Percentiles rank a stretch among this genome's conserved stretches.
Conservation (phyloP, 2,888 invertebrate genomes). For the Hirtodrosophila cameraria region DNA sequence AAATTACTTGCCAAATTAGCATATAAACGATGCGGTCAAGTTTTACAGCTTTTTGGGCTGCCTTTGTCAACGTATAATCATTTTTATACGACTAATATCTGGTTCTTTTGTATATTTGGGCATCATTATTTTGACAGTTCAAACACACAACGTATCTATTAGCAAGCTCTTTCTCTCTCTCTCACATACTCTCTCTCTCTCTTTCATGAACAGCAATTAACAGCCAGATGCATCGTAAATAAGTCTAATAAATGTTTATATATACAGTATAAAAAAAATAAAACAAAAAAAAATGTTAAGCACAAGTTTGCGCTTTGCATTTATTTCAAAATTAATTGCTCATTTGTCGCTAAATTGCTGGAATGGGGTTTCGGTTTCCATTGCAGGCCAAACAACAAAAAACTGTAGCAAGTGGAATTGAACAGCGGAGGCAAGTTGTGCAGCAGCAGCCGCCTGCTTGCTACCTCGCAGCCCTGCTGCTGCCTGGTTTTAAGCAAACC, state of each 20-base stretch:
- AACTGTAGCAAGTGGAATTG: slow-evolving; percentile 69
- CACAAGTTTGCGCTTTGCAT: slow-evolving; percentile 67
- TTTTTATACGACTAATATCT: slow-evolving; percentile 41
- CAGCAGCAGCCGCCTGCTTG: too few species aligned
- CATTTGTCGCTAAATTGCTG: slow-evolving; percentile 83
- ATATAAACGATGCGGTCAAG: slow-evolving; percentile 73
- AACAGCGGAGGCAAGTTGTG: slow-evolving; percentile 4
- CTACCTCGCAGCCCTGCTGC: slow-evolving; percentile 2
- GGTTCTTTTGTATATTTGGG: slow-evolving; percentile 4
- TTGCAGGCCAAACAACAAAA: slow-evolving; percentile 45
- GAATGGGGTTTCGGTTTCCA: slow-evolving; percentile 81
- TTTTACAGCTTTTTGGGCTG: slow-evolving; percentile 55
- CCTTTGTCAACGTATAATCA: slow-evolving; percentile 55
- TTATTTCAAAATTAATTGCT: slow-evolving; percentile 83
- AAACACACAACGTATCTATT: slow-evolving; percentile 21
- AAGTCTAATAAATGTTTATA: neutral
- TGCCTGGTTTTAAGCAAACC: slow-evolving; percentile 31
- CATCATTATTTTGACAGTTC: slow-evolving; percentile 31
- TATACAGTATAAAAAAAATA: neutral
- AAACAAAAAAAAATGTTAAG: neutral
- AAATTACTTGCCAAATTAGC: slow-evolving; percentile 71
- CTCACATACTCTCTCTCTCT: too few species aligned
- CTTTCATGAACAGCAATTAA: slow-evolving; percentile 20
- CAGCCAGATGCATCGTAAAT: slow-evolving; percentile 6
- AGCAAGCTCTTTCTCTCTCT: neutral